These are phyloP conservation scores for Hirtodrosophila cameraria DNA, from an alignment of 2,888 invertebrate species.

Conservation along the genomic window DNA sequence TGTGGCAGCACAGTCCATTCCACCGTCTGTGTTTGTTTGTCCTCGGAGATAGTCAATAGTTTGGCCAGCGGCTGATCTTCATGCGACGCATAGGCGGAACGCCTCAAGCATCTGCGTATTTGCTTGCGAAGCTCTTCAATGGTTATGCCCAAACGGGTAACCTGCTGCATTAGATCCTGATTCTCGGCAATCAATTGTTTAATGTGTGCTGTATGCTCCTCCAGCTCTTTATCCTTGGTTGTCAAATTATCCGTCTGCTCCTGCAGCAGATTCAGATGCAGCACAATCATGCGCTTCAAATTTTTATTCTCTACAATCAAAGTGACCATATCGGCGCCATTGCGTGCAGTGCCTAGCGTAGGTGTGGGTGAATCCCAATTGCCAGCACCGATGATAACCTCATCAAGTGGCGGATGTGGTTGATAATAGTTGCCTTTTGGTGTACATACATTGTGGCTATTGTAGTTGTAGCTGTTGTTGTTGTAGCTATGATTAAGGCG, in stretches of 20 bases:
- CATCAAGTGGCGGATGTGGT: constrained; percentile 11
- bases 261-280: constrained; percentile 94
- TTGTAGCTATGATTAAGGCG: constrained; percentile 67
- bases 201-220: constrained; percentile 90
- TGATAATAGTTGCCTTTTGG: constrained; percentile 42
- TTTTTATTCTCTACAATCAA: constrained; percentile 83
- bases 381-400: constrained; percentile 37
- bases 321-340: constrained; percentile 71
- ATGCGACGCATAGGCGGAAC: constrained; percentile 46
- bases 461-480: constrained; percentile 19
- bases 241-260: constrained; percentile 94
- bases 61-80: constrained; percentile 56
- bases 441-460: constrained; percentile 3
- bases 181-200: constrained; percentile 87
- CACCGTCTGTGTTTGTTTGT: constrained; percentile 52
- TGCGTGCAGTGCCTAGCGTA: constrained; percentile 1
- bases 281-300: constrained; percentile 90
- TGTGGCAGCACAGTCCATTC: constrained; percentile 8
- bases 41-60: too few species aligned
- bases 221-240: constrained; percentile 91
- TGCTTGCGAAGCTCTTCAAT: constrained; percentile 69
- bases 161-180: constrained; percentile 85
- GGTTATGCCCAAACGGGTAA: constrained; percentile 67
- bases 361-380: constrained; percentile 16
- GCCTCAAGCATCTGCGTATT: constrained; percentile 56